Evolutionary conservation across 2,797 vertebrate species (phyloP).

Genomic region (Hemibagrus guttatus): DNA sequence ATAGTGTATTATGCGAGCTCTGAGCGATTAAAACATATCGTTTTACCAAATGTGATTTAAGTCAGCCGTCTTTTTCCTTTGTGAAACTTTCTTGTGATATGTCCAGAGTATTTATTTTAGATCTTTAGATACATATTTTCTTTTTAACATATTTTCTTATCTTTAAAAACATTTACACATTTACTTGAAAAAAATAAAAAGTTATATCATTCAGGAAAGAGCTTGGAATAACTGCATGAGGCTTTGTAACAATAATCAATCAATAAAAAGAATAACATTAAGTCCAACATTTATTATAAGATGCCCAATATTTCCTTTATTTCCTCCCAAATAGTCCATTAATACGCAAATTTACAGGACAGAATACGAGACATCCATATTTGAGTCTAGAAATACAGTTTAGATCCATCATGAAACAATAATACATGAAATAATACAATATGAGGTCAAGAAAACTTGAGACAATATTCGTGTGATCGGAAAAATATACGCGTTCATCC

Average conservation of each 20-base stretch:
- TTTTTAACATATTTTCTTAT: too few species aligned
- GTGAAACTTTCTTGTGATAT: not conserved
- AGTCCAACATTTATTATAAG: not conserved
- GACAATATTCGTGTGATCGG: conserved; percentile 42
- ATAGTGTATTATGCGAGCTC: too few species aligned
- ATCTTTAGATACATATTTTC: not conserved
- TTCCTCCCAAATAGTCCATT: conserved; percentile 69
- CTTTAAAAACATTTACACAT: not conserved
- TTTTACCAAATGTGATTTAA: too few species aligned
- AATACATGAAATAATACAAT: conserved; percentile 70
- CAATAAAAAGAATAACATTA: not conserved
- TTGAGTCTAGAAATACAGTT: conserved; percentile 64
- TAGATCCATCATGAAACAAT: conserved; percentile 68
- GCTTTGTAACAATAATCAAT: not conserved
- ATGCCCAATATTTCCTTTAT: conserved; percentile 69
- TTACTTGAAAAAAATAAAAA: not conserved
- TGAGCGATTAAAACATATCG: too few species aligned
- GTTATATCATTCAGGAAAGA: not conserved
- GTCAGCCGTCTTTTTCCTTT: not conserved
- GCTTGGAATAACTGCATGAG: not conserved
- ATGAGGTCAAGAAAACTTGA: conserved; percentile 63
- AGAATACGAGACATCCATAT: conserved; percentile 74
- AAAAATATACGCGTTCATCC: conserved; percentile 55
- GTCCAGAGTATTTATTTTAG: not conserved
- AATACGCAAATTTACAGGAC: conserved; percentile 77